Percentiles rank a stretch among this genome's conserved stretches.
These are phyloP conservation scores for Diarsia mendica DNA, from an alignment of 2,888 invertebrate genomes.

Conservation along the genomic window DNA sequence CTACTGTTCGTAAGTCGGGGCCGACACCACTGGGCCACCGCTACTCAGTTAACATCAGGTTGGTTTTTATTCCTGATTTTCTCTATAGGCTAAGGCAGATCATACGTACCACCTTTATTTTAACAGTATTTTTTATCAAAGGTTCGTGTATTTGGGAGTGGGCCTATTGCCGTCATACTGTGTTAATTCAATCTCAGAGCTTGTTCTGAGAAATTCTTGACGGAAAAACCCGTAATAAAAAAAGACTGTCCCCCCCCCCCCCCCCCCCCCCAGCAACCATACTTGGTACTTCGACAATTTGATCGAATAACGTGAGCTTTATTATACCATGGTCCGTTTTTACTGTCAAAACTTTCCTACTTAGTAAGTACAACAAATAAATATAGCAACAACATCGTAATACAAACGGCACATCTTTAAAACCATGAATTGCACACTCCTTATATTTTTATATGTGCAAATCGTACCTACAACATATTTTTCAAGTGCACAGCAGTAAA, in stretches of 20 bases:
- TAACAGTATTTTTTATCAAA: too few species aligned
- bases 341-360: not conserved
- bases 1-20: too few species aligned
- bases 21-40: too few species aligned
- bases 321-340: too few species aligned
- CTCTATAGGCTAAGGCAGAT: too few species aligned
- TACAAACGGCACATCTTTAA: slow-evolving; percentile 29
- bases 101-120: too few species aligned
- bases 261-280: too few species aligned
- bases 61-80: too few species aligned
- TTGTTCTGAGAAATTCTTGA: not conserved
- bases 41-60: too few species aligned
- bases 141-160: too few species aligned
- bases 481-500: slow-evolving; percentile 74
- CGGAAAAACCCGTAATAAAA: not conserved
- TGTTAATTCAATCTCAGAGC: not conserved
- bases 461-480: slow-evolving; percentile 57
- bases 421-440: slow-evolving; percentile 32
- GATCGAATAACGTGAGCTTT: not conserved
- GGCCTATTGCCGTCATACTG: not conserved
- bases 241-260: too few species aligned
- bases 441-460: slow-evolving; percentile 39
- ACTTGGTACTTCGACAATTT: not conserved
- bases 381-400: slow-evolving; percentile 33
- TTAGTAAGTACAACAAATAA: slow-evolving; percentile 27